These are phyloP conservation scores for Platygyra sinensis DNA, from an alignment of 64 coral and sea anemone genomes.

Conservation along the genomic window DNA sequence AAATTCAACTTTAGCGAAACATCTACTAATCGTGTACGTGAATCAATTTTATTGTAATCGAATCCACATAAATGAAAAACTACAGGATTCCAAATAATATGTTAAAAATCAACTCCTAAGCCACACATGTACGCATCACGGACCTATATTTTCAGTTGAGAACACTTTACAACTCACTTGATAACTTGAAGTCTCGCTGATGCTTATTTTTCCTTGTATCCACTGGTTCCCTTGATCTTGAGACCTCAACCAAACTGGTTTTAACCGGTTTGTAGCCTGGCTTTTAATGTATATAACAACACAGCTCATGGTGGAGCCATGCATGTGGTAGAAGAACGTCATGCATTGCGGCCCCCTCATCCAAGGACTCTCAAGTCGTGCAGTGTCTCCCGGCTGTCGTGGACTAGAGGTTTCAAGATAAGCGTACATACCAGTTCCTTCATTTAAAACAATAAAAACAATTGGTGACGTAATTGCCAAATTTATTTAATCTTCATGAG, in stretches of 20 bases:
- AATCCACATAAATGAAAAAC: no score
- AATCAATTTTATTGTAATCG: no score
- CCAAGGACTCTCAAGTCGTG: constrained; percentile 29
- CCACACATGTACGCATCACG: no score
- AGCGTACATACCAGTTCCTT: background rate
- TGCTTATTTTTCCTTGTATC: background rate
- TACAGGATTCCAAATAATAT: no score
- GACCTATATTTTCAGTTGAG: no score
- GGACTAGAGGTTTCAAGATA: constrained; percentile 27
- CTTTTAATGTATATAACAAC: constrained; percentile 13
- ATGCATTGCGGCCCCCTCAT: constrained; percentile 34
- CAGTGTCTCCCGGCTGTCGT: constrained; percentile 6
- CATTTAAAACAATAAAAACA: background rate
- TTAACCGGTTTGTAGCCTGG: background rate
- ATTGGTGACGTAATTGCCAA: background rate
- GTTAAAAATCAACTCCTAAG: no score
- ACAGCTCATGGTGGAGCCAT: constrained; percentile 44
- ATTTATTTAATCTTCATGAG: no score
- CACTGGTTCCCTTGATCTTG: background rate
- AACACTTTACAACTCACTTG: background rate
- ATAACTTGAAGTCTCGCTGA: background rate
- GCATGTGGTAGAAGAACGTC: constrained; percentile 54
- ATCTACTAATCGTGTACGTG: no score
- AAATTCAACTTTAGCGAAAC: no score
- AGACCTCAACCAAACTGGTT: constrained; percentile 30